Conservation (phyloP, 2,113 vertebrate species). For the Ginglymostoma cirratum region DNA sequence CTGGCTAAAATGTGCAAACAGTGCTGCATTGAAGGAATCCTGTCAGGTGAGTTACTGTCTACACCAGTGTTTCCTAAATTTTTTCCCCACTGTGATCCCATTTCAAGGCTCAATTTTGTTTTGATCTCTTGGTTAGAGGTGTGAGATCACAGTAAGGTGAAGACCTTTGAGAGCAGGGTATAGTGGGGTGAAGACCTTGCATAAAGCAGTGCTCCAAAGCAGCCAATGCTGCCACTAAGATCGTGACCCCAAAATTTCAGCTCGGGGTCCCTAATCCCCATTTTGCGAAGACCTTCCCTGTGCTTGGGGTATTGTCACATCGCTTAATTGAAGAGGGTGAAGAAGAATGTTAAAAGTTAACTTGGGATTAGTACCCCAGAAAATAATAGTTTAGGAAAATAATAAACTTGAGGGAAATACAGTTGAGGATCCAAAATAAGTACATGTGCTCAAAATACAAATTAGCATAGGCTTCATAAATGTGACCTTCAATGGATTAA, state of each 20-base stretch:
- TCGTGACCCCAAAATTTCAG: no score
- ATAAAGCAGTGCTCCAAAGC: no score
- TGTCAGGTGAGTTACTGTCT: slow-evolving; percentile 64
- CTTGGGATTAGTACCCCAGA: neutral
- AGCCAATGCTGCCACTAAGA: no score
- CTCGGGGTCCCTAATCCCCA: no score
- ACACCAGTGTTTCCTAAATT: no score
- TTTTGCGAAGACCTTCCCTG: no score
- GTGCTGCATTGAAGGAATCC: slow-evolving; percentile 51
- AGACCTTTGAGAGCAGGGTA: no score
- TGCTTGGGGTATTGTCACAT: neutral
- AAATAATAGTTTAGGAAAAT: neutral
- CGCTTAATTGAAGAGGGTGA: neutral
- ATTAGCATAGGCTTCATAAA: neutral
- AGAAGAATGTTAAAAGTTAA: neutral
- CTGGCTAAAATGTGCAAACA: slow-evolving; percentile 53
- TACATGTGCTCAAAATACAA: neutral
- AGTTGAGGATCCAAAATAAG: neutral
- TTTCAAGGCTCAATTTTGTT: no score
- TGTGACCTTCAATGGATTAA: neutral
- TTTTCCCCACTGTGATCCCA: no score
- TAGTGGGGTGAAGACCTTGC: no score
- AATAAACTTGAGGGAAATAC: neutral
- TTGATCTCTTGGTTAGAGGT: no score
- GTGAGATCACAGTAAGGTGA: no score